Conservation (phyloP, 2,888 invertebrate genomes). For the Oscheius myriophilus region DNA sequence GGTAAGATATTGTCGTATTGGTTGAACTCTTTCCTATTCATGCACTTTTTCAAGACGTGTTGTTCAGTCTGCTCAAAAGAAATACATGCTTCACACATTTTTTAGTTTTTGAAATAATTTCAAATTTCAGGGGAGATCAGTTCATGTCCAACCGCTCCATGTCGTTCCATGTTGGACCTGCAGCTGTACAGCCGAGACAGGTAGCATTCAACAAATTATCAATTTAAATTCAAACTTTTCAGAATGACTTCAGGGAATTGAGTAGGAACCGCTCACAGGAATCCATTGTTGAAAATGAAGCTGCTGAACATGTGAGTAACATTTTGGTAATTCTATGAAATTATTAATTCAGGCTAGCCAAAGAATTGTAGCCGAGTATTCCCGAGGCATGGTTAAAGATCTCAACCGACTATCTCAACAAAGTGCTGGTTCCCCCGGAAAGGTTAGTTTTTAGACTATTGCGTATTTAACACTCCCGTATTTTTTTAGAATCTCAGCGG, state of each 20-base stretch:
- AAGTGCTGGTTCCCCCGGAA: conserved; percentile 27
- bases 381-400: conserved; percentile 43
- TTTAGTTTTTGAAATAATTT: background rate
- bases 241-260: conserved; percentile 24
- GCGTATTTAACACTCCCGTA: background rate
- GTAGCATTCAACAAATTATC: background rate
- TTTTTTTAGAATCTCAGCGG: conserved; percentile 32
- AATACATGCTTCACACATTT: background rate
- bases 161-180: conserved; percentile 57
- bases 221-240: background rate
- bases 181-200: background rate
- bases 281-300: conserved; percentile 30
- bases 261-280: conserved; percentile 33
- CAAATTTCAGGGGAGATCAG: conserved; percentile 53
- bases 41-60: background rate
- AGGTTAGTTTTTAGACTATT: conserved; percentile 2
- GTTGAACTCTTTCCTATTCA: conserved; percentile 7
- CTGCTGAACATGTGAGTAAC: conserved; percentile 14
- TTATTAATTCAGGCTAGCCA: conserved; percentile 23
- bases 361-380: conserved; percentile 38
- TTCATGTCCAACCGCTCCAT: conserved; percentile 63
- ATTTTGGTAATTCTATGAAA: too few relatives aligned
- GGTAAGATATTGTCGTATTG: conserved; percentile 6
- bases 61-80: background rate
- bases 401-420: conserved; percentile 36